Conservation (phyloP, 2,888 invertebrate genomes). For the Adelphocoris suturalis region DNA sequence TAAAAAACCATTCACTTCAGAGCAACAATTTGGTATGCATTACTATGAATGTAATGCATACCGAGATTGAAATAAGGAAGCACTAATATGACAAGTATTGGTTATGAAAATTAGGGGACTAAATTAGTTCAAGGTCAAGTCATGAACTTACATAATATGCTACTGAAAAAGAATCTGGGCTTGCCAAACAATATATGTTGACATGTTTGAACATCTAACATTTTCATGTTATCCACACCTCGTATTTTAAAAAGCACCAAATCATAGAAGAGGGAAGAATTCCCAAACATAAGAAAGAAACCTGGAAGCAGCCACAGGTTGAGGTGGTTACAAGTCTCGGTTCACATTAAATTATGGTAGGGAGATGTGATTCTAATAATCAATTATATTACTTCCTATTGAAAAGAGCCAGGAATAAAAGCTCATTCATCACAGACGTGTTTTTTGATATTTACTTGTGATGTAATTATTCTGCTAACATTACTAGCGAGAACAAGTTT, state of each 20-base stretch:
- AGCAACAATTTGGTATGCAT: background rate
- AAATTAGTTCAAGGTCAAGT: background rate
- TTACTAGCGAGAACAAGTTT: no score
- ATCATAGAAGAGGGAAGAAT: background rate
- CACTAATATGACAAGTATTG: no score
- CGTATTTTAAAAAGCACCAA: background rate
- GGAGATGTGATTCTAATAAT: background rate
- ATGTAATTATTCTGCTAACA: background rate
- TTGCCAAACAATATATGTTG: background rate
- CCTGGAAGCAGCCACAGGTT: slow-evolving; percentile 11
- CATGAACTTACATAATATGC: background rate
- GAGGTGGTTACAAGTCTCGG: slow-evolving; percentile 1
- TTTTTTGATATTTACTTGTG: background rate
- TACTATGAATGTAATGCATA: no score
- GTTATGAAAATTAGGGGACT: no score
- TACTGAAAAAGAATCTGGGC: background rate
- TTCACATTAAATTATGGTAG: background rate
- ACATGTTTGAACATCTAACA: background rate
- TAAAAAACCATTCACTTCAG: no score
- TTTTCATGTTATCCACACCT: background rate
- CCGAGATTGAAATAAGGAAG: no score
- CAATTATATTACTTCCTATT: background rate
- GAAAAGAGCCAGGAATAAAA: background rate
- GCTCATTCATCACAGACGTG: background rate
- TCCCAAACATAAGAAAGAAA: background rate